These are phyloP conservation scores for Theretra japonica DNA, from an alignment of 2,888 invertebrate species.

Conservation along the genomic window DNA sequence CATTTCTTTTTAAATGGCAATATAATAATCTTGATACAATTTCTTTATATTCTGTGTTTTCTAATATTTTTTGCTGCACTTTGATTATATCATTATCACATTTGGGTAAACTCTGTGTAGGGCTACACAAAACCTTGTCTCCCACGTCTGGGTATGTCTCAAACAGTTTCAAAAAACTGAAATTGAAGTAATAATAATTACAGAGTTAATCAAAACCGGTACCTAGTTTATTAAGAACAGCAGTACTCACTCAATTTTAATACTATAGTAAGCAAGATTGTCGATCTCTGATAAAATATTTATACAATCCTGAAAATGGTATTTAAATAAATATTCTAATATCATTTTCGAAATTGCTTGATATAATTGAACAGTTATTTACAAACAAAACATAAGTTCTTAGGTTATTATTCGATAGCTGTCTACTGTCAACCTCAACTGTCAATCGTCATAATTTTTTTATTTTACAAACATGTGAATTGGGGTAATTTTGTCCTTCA, in stretches of 20 bases:
- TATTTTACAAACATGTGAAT: too few relatives aligned
- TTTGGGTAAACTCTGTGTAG: conserved; percentile 85
- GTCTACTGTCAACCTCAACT: too few relatives aligned
- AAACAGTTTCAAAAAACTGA: conserved; percentile 88
- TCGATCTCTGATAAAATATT: conserved; percentile 86
- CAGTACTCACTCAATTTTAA: conserved; percentile 88
- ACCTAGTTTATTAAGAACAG: background rate
- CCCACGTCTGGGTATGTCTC: conserved; percentile 88
- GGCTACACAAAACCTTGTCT: conserved; percentile 87
- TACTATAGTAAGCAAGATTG: conserved; percentile 85
- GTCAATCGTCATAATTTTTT: too few relatives aligned
- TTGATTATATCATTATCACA: conserved; percentile 87
- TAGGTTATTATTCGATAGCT: too few relatives aligned
- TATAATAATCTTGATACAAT: conserved; percentile 59
- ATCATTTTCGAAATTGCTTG: conserved; percentile 57
- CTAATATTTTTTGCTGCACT: conserved; percentile 85
- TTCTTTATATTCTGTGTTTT: conserved; percentile 66
- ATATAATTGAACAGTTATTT: too few relatives aligned
- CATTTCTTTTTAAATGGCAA: conserved; percentile 84
- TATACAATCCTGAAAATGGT: conserved; percentile 86
- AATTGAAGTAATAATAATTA: conserved; percentile 47
- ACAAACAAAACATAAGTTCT: too few relatives aligned
- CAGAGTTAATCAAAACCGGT: background rate
- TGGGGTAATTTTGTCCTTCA: too few relatives aligned
- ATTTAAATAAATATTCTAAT: conserved; percentile 84